Conservation (phyloP, 1,140 invertebrate genomes). For the Cephus cinctus region DNA sequence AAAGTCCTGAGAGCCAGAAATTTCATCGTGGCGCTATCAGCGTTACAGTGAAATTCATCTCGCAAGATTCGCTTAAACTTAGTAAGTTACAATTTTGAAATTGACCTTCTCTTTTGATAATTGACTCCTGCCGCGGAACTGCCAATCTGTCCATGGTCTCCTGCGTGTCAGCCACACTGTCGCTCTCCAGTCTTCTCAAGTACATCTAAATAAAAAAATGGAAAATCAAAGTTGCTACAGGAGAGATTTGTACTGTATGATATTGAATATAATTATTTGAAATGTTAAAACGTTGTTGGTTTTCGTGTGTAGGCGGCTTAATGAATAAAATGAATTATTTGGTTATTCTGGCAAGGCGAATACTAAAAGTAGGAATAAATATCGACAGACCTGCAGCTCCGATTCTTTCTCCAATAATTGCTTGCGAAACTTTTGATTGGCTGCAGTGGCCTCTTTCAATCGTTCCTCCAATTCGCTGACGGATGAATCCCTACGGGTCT, state of each 20-base stretch:
- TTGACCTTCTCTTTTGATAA: conserved; percentile 58
- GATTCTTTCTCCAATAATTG: conserved; percentile 77
- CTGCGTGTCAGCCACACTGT: conserved; percentile 47
- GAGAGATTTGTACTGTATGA: too few species aligned
- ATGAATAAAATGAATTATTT: too few species aligned
- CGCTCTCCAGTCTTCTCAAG: conserved; percentile 59
- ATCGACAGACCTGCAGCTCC: conserved; percentile 69
- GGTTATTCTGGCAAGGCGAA: too few species aligned
- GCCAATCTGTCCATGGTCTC: conserved; percentile 44
- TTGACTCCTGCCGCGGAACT: conserved; percentile 45
- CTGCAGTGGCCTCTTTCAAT: conserved; percentile 73
- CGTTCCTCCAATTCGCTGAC: conserved; percentile 76
- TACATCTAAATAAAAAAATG: conserved; percentile 53
- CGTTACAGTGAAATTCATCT: too few species aligned
- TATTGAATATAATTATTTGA: too few species aligned
- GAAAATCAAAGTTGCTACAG: background rate
- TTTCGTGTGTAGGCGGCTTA: too few species aligned
- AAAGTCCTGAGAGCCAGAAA: too few species aligned
- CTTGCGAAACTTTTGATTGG: conserved; percentile 76
- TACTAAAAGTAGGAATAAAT: too few species aligned
- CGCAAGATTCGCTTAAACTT: too few species aligned
- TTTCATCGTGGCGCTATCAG: too few species aligned
- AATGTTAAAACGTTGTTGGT: too few species aligned
- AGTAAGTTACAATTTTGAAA: too few species aligned
- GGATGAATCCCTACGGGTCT: conserved; percentile 68